Percentiles rank a stretch among this genome's conserved stretches.
Evolutionary conservation across 1,140 invertebrate species (phyloP).

Genomic region (Sycophaga agraensis): DNA sequence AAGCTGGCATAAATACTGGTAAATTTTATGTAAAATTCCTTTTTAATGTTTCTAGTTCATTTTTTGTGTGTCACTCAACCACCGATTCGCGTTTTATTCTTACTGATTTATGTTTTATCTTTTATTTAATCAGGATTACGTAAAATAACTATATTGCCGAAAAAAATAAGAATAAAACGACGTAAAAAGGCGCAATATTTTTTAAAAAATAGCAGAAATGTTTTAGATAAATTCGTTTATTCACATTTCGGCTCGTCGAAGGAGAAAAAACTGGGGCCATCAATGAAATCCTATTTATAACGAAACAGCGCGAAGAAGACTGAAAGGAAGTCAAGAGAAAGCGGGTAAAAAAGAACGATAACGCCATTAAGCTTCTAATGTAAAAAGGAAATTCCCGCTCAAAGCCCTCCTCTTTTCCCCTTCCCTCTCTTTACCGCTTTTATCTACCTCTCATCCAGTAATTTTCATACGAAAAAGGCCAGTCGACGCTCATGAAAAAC

Average conservation of each 20-base stretch:
- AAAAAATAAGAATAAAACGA: no score
- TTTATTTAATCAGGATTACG: no score
- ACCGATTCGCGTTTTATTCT: no score
- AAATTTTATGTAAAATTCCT: no score
- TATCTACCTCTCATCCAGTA: constrained; percentile 8
- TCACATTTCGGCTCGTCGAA: background rate
- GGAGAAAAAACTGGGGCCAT: background rate
- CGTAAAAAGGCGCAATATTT: no score
- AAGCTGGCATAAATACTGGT: no score
- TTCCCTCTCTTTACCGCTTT: background rate
- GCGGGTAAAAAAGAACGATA: background rate
- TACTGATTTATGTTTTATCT: no score
- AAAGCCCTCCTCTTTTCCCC: background rate
- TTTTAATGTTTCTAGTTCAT: no score
- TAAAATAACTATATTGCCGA: no score
- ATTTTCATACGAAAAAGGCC: constrained; percentile 18
- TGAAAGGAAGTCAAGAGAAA: background rate
- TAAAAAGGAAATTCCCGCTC: constrained; percentile 21
- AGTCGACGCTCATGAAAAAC: constrained; percentile 4
- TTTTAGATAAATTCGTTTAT: no score
- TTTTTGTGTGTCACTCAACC: no score
- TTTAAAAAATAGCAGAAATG: no score
- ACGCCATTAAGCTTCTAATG: constrained; percentile 19
- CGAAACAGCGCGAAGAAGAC: constrained; percentile 9
- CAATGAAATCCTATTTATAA: constrained; percentile 1